phyloP scores from a whole-genome alignment of 2,888 invertebrate species.

The Pandemis cinnamomeana region DNA sequence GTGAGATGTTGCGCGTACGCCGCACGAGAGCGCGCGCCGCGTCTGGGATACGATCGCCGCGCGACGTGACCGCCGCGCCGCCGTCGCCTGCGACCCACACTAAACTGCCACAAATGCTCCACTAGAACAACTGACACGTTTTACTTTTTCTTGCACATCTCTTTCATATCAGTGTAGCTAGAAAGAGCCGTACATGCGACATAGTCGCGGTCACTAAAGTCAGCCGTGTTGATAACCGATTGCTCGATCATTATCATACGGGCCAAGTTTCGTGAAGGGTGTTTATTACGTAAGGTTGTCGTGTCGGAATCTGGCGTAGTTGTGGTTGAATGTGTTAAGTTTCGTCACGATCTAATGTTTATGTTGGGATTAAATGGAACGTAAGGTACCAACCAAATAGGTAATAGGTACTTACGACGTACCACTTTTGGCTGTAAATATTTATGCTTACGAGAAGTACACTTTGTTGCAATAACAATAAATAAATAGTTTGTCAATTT shows the following conservation, averaged over 20 bases:
- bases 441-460: no score
- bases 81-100: constrained; percentile 43
- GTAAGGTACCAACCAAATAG: constrained; percentile 3
- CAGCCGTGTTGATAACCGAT: constrained; percentile 23
- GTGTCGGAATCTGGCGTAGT: constrained; percentile 63
- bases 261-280: constrained; percentile 59
- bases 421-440: neutral
- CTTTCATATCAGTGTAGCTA: neutral
- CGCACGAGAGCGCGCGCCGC: constrained; percentile 60
- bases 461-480: no score
- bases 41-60: constrained; percentile 81
- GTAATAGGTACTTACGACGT: neutral
- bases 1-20: constrained; percentile 71
- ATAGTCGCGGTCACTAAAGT: constrained; percentile 1
- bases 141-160: neutral
- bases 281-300: constrained; percentile 63
- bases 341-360: constrained; percentile 44
- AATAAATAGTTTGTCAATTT: no score
- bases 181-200: constrained; percentile 7
- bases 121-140: neutral
- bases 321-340: constrained; percentile 55
- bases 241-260: constrained; percentile 40
- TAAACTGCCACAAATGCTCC: constrained; percentile 26
- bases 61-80: constrained; percentile 69
- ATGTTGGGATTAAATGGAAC: constrained; percentile 22